Percentiles rank a stretch among this genome's conserved stretches.
Conservation (phyloP, 2,888 invertebrate species). For the Calameuta idolon region DNA sequence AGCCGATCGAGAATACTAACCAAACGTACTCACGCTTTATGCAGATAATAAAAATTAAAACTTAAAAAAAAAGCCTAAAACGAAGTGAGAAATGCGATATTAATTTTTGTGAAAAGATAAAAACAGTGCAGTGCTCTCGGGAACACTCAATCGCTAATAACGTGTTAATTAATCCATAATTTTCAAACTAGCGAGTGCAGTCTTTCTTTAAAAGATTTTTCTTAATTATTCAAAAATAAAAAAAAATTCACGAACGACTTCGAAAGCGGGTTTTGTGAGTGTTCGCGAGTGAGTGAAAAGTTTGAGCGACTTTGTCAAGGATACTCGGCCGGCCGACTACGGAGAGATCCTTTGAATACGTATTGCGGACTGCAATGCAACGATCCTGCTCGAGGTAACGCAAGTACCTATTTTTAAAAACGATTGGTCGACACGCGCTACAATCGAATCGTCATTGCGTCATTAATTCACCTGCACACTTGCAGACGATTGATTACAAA, state of each 20-base stretch:
- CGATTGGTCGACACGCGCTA: slow-evolving; percentile 22
- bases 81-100: not conserved
- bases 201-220: not conserved
- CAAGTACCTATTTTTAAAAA: slow-evolving; percentile 42
- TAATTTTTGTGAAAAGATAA: not conserved
- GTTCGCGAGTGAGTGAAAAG: slow-evolving; percentile 48
- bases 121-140: not conserved
- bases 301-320: slow-evolving; percentile 33
- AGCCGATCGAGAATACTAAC: not conserved
- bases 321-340: slow-evolving; percentile 34
- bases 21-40: not conserved
- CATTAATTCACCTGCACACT: not conserved
- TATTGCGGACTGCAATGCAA: slow-evolving; percentile 7
- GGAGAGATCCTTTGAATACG: slow-evolving; percentile 9
- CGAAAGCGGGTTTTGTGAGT: slow-evolving; percentile 36
- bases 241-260: not conserved
- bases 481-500: not conserved
- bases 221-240: not conserved
- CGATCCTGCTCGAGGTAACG: slow-evolving; percentile 41
- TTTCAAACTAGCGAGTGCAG: not conserved
- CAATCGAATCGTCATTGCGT: not conserved
- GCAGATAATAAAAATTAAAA: not conserved
- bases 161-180: not conserved
- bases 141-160: not conserved
- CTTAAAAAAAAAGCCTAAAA: not conserved